phyloP scores from a whole-genome alignment of 2,888 invertebrate genomes.

The Agrotis clavis region DNA sequence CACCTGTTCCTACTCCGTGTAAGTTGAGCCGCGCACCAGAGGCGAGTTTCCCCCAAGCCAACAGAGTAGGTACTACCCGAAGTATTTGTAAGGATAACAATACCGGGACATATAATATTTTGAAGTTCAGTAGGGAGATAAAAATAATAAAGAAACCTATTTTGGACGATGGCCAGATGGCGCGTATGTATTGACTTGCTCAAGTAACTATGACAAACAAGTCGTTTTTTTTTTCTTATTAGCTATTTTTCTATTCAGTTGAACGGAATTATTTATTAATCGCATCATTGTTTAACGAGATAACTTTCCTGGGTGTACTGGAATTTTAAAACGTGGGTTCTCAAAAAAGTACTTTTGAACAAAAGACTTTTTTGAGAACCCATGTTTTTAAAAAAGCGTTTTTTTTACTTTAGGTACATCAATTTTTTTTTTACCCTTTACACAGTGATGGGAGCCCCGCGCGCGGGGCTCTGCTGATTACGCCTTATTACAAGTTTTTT shows the following conservation, averaged over 20 bases:
- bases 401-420: too few relatives aligned
- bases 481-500: too few relatives aligned
- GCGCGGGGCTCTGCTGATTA: too few relatives aligned
- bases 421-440: too few relatives aligned
- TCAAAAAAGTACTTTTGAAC: too few relatives aligned
- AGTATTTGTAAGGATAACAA: conserved; percentile 27
- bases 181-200: conserved; percentile 18
- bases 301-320: neutral
- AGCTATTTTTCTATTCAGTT: conserved; percentile 2
- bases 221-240: conserved; percentile 15
- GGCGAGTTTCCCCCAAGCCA: too few relatives aligned
- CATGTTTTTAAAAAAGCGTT: too few relatives aligned
- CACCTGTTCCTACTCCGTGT: too few relatives aligned
- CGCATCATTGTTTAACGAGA: neutral
- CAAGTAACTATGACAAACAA: conserved; percentile 28
- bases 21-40: too few relatives aligned
- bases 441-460: too few relatives aligned
- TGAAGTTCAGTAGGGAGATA: conserved; percentile 22
- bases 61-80: neutral
- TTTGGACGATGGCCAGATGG: conserved; percentile 45
- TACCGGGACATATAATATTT: conserved; percentile 18
- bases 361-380: too few relatives aligned
- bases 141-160: conserved; percentile 20
- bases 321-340: too few relatives aligned
- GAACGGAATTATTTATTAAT: neutral